Evolutionary conservation across 2,888 invertebrate species (phyloP).

Genomic region (Limnephilus auricula): DNA sequence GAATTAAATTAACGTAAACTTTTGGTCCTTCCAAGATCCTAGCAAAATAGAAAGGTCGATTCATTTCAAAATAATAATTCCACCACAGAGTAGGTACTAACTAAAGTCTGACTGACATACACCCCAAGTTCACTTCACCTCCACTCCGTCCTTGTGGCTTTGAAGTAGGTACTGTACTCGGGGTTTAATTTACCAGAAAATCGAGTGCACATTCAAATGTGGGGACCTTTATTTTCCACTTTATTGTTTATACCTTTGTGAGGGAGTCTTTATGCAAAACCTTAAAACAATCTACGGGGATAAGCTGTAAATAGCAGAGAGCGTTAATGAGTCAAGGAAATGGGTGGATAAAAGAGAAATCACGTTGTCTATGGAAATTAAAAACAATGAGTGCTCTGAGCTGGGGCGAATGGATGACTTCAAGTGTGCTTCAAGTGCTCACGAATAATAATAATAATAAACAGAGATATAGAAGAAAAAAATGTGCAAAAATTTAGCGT

Average conservation of each 20-base stretch:
- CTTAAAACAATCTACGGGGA: background rate
- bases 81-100: background rate
- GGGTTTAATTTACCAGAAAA: slow-evolving; percentile 28
- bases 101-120: background rate
- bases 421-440: no score
- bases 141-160: background rate
- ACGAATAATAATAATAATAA: no score
- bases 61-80: background rate
- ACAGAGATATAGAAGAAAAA: no score
- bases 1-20: background rate
- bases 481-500: no score
- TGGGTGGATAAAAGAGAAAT: background rate
- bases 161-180: slow-evolving; percentile 14
- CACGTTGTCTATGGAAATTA: background rate
- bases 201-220: slow-evolving; percentile 42
- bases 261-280: background rate
- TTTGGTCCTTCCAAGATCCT: background rate
- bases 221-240: slow-evolving; percentile 19
- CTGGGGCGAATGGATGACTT: no score
- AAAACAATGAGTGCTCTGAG: background rate
- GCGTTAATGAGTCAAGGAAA: background rate
- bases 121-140: background rate
- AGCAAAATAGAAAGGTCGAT: background rate
- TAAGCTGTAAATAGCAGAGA: background rate
- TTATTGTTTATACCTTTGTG: slow-evolving; percentile 25